phyloP scores from a whole-genome alignment of 2,888 invertebrate genomes.

The Gerris lacustris region DNA sequence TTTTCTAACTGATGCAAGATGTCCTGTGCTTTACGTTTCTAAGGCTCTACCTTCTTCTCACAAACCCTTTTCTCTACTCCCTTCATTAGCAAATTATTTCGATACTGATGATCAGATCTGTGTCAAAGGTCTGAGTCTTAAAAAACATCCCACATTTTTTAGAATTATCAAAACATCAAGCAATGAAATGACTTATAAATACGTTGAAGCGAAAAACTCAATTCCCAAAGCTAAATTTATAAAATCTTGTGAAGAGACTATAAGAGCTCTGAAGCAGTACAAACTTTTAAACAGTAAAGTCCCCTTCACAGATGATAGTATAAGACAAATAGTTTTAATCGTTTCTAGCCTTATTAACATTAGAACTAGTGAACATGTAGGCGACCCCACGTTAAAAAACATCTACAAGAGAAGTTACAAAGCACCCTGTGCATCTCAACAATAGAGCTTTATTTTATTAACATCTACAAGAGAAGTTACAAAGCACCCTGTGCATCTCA shows the following conservation, averaged over 20 bases:
- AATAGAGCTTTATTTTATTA: background rate
- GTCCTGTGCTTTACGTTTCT: background rate
- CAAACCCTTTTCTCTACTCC: background rate
- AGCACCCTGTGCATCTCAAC: background rate
- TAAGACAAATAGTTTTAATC: background rate
- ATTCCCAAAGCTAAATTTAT: background rate
- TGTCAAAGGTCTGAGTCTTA: conserved; percentile 2
- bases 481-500: background rate
- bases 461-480: background rate
- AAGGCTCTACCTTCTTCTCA: background rate
- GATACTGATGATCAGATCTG: conserved; percentile 2
- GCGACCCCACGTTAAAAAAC: background rate
- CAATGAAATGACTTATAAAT: background rate
- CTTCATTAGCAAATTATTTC: background rate
- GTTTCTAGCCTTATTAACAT: background rate
- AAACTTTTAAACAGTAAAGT: background rate
- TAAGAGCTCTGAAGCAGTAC: background rate
- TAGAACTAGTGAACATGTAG: background rate
- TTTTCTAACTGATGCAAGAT: background rate
- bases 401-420: conserved; percentile 4
- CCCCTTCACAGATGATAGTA: background rate
- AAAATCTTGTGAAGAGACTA: background rate
- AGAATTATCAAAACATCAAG: background rate
- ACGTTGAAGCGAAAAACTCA: background rate
- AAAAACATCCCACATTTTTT: background rate